phyloP scores from a whole-genome alignment of 2,888 invertebrate genomes.

The Chloromyia formosa region DNA sequence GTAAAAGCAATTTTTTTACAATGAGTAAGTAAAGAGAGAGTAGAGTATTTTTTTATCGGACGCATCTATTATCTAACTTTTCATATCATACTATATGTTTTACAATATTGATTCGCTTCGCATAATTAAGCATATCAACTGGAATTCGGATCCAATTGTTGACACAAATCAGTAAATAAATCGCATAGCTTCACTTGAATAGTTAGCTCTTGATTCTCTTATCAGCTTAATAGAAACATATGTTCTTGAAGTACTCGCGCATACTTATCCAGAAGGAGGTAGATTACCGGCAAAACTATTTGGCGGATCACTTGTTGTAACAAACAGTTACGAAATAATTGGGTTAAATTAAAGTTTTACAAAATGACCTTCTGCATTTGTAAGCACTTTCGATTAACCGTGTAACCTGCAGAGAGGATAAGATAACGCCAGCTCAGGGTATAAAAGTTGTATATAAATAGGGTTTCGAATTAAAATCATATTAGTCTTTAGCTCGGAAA shows the following conservation, averaged over 20 bases:
- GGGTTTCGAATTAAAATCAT: not conserved
- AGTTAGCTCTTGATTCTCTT: constrained; percentile 8
- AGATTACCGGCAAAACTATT: constrained; percentile 33
- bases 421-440: constrained; percentile 21
- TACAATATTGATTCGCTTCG: too few species aligned
- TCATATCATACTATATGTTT: too few species aligned
- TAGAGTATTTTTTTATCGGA: too few species aligned
- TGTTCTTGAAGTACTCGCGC: constrained; percentile 1
- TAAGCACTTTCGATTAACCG: constrained; percentile 1
- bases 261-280: not conserved
- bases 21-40: too few species aligned
- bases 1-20: too few species aligned
- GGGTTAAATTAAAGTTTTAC: constrained; percentile 23
- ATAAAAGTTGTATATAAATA: constrained; percentile 23
- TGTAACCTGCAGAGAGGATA: constrained; percentile 40
- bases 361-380: constrained; percentile 39
- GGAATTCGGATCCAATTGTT: too few species aligned
- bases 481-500: not conserved
- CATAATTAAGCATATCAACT: too few species aligned
- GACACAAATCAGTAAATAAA: too few species aligned
- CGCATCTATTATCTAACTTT: too few species aligned
- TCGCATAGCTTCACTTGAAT: too few species aligned
- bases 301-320: not conserved
- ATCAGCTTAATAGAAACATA: constrained; percentile 14
- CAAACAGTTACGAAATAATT: constrained; percentile 19